These are phyloP conservation scores for Bradypodion ventrale DNA, from an alignment of 2,797 vertebrate species.

Conservation along the genomic window DNA sequence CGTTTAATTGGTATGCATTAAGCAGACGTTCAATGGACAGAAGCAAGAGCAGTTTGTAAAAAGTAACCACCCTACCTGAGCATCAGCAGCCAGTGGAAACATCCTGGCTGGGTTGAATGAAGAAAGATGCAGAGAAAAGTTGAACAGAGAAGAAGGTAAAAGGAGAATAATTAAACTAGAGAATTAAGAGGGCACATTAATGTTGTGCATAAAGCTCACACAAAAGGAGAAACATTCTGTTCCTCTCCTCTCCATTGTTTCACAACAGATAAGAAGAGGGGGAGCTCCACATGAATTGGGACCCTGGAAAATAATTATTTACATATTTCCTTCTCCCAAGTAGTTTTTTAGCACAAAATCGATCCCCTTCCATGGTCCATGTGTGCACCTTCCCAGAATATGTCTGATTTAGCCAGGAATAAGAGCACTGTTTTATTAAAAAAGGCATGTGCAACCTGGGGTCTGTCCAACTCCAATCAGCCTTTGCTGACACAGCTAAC, in stretches of 20 bases:
- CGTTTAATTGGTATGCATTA: not conserved
- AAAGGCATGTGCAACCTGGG: not conserved
- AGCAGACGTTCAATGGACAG: not conserved
- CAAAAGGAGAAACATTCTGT: too few species aligned
- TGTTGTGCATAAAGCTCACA: not conserved
- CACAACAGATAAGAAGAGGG: too few species aligned
- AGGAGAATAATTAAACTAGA: not conserved
- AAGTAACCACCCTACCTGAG: not conserved
- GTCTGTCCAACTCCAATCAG: not conserved
- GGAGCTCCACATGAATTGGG: too few species aligned
- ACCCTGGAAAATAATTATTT: not conserved
- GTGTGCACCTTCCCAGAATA: not conserved
- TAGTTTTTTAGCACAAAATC: not conserved
- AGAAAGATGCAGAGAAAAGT: not conserved
- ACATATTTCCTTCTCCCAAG: not conserved
- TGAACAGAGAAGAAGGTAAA: not conserved
- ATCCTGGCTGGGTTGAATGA: not conserved
- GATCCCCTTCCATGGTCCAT: not conserved
- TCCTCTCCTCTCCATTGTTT: too few species aligned
- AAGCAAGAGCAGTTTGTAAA: not conserved
- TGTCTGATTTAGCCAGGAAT: too few species aligned
- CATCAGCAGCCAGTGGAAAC: not conserved
- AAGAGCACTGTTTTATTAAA: not conserved
- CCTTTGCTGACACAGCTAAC: not conserved
- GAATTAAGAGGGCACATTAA: not conserved